These are phyloP conservation scores for Exephanes ischioxanthus DNA, from an alignment of 2,888 invertebrate species.

Conservation along the genomic window DNA sequence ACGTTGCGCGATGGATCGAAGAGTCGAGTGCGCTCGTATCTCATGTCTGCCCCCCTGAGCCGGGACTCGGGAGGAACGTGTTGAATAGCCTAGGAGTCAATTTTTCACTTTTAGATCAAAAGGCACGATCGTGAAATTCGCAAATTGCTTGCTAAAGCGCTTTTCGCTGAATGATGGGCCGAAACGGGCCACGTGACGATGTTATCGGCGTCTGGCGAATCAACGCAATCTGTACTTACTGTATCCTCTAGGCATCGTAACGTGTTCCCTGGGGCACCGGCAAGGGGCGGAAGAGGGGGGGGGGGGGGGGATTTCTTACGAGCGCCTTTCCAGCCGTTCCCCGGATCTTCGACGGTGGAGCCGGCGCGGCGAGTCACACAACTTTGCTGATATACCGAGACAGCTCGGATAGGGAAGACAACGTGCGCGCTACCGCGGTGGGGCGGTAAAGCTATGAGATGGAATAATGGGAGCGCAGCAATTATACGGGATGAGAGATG, in stretches of 20 bases:
- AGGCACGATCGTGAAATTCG: conserved; percentile 5
- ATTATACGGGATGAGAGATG: conserved; percentile 19
- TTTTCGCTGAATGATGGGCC: neutral
- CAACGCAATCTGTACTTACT: conserved; percentile 39
- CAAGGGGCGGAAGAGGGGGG: no score
- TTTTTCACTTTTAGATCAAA: conserved; percentile 1
- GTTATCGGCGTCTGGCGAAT: conserved; percentile 37
- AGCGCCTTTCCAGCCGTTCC: conserved; percentile 23
- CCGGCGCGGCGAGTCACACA: neutral
- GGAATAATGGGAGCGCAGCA: conserved; percentile 42
- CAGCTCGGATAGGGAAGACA: conserved; percentile 41
- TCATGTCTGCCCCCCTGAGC: no score
- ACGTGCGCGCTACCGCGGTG: conserved; percentile 36
- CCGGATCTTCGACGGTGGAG: conserved; percentile 16
- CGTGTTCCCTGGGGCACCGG: conserved; percentile 40
- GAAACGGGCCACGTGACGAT: neutral
- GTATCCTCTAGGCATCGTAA: conserved; percentile 31
- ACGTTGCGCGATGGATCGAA: no score
- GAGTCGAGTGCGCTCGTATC: no score
- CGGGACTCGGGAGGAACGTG: neutral
- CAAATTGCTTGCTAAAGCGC: conserved; percentile 1
- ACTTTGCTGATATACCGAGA: conserved; percentile 34
- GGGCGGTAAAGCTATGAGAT: conserved; percentile 39
- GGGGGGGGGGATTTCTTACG: conserved; percentile 36
- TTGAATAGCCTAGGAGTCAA: neutral